Evolutionary conservation across 2,113 vertebrate genomes (phyloP).

Genomic region (Puntigrus tetrazona): DNA sequence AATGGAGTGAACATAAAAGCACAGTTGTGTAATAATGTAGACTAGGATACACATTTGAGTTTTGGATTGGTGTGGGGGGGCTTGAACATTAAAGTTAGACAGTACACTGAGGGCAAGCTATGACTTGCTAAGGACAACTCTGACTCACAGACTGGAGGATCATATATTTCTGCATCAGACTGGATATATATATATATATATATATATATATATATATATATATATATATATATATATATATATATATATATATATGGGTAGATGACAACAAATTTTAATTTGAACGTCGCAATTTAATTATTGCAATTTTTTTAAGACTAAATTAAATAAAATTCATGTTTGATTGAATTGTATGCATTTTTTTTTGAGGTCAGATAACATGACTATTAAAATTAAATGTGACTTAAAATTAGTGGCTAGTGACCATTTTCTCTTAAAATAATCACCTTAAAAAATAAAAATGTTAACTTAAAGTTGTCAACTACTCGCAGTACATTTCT

Average conservation of each 20-base stretch:
- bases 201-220: too few species aligned
- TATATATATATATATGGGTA: background rate
- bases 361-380: background rate
- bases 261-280: background rate
- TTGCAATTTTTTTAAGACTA: too few species aligned
- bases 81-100: slow-evolving; percentile 34
- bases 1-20: too few species aligned
- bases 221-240: too few species aligned
- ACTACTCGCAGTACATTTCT: background rate
- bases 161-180: slow-evolving; percentile 20
- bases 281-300: background rate
- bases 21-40: background rate
- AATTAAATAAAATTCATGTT: too few species aligned
- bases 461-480: background rate
- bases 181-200: too few species aligned
- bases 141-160: slow-evolving; percentile 17
- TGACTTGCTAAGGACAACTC: slow-evolving; percentile 32
- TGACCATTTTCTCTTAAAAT: background rate
- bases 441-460: background rate
- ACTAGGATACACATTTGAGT: background rate
- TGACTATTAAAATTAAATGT: background rate
- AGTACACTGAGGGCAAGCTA: slow-evolving; percentile 5
- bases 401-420: background rate
- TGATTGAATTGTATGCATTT: too few species aligned
- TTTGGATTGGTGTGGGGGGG: background rate